Conservation (phyloP, 92 coral and sea anemone species). For the Nematostella vectensis region DNA sequence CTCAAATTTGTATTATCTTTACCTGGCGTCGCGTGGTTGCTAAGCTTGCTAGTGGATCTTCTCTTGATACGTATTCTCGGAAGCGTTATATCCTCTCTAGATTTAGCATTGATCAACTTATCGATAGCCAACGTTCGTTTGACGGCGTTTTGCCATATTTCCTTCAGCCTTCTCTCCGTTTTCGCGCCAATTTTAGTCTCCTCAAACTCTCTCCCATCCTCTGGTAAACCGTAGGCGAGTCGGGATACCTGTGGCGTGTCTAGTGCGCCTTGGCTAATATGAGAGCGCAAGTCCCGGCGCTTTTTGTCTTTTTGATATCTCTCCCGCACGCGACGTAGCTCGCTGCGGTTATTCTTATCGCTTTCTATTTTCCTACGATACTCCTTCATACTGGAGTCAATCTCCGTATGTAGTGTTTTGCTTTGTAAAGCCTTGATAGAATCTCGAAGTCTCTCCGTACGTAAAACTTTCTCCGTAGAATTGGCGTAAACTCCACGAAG, state of each 20-base stretch:
- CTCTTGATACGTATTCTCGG: conserved; percentile 55
- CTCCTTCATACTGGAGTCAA: conserved; percentile 60
- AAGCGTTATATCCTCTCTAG: conserved; percentile 10
- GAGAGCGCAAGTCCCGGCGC: conserved; percentile 41
- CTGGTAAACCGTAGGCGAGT: conserved; percentile 77
- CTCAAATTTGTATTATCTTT: not conserved
- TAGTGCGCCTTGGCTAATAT: conserved; percentile 64
- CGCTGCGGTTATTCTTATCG: conserved; percentile 72
- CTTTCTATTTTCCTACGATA: conserved; percentile 47
- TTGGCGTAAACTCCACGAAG: conserved; percentile 77
- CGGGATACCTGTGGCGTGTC: conserved; percentile 84
- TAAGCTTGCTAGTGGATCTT: conserved; percentile 2
- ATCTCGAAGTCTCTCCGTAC: conserved; percentile 47
- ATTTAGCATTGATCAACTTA: conserved; percentile 26
- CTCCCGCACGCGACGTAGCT: conserved; percentile 68
- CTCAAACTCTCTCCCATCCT: conserved; percentile 78
- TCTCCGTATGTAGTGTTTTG: conserved; percentile 58
- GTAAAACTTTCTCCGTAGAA: conserved; percentile 47
- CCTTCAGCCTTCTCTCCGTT: conserved; percentile 42
- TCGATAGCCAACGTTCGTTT: conserved; percentile 57
- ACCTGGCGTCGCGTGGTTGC: not conserved
- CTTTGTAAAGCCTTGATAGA: conserved; percentile 59
- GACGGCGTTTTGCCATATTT: conserved; percentile 60
- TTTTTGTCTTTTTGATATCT: conserved; percentile 58
- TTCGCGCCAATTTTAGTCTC: conserved; percentile 32